phyloP scores from a whole-genome alignment of 2,113 vertebrate species.

The Corvus cornix region DNA sequence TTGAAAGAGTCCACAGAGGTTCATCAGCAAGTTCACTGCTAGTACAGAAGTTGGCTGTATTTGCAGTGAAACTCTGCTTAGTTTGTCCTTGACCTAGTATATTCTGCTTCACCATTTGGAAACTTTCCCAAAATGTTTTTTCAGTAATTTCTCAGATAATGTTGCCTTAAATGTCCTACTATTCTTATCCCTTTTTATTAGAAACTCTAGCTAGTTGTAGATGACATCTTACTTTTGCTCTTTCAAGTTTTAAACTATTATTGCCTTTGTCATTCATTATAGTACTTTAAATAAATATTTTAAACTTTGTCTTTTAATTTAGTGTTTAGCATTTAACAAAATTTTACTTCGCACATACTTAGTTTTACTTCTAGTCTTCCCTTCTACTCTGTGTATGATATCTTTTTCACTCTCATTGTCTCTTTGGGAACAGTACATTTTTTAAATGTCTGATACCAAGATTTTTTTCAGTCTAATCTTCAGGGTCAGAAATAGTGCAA shows the following conservation, averaged over 20 bases:
- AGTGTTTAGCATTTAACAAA: background rate
- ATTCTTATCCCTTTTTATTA: background rate
- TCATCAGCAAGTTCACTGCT: background rate
- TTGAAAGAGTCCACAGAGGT: background rate
- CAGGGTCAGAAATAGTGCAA: background rate
- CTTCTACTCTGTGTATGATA: background rate
- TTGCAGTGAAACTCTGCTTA: background rate
- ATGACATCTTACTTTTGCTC: background rate
- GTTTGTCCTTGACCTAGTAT: background rate
- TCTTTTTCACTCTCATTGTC: background rate
- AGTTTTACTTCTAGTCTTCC: background rate
- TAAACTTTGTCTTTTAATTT: background rate
- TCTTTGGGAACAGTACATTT: background rate
- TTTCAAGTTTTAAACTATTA: background rate
- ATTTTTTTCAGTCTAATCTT: background rate
- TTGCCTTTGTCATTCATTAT: background rate
- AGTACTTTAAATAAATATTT: background rate
- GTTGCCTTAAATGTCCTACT: background rate
- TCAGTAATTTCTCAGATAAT: background rate
- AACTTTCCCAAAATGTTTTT: background rate
- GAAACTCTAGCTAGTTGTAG: background rate
- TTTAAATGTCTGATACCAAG: background rate
- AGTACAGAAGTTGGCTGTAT: background rate
- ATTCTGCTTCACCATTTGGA: background rate
- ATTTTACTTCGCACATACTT: background rate